Base-by-base conservation (phyloP, 2,888 invertebrate genomes). In the Germaria angustata region DNA sequence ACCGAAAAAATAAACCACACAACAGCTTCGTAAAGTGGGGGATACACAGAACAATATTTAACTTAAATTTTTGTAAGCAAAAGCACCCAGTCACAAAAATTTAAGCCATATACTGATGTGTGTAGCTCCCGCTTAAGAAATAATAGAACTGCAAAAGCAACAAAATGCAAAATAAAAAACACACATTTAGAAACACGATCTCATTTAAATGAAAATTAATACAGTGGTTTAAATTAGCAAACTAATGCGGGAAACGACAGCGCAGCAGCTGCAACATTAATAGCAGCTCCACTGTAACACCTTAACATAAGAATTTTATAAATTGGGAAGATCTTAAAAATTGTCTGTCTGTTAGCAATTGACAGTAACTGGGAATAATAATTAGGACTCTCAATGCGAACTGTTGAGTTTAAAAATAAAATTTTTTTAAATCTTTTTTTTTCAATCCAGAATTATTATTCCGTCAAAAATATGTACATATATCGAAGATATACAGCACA, bases 141-240 rank as follows among this genome's bases (percentile, higher is more conserved):
- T 69, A 79, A 59, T 68, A 41, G 51, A 76, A 66, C 53, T 63
- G 34, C 28, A 41, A 17, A 39, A 57, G 39, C n/a, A 57, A 20
- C 28, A 15, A 32, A 2, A n/a, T 41, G 15, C 17, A 53, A 15
- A 46, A 9, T 9, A 22, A 36, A 24, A 46, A 22, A 28, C 2
- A 41, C 28, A 61, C 28, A 57, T 44, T 36, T 20, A 68, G 53
- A 63, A 78, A 81, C 61, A 81, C 63, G 78, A 81, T 73, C 66
- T 46, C 41, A 68, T 81, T 41, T 57, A 13, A 78, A 51, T 20
- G 20, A 68, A 80, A 61, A 75, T 13, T 36, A 53, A 65, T 51
- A 28, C 17, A 34, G 11, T 63, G 72, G 11, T 61, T 24, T 34
- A 72, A 46, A 20, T 36, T 28, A 55, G 4, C 36, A 49, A 13